Conservation (phyloP, 2,113 vertebrate species). For the Ctenodactylus gundi region DNA sequence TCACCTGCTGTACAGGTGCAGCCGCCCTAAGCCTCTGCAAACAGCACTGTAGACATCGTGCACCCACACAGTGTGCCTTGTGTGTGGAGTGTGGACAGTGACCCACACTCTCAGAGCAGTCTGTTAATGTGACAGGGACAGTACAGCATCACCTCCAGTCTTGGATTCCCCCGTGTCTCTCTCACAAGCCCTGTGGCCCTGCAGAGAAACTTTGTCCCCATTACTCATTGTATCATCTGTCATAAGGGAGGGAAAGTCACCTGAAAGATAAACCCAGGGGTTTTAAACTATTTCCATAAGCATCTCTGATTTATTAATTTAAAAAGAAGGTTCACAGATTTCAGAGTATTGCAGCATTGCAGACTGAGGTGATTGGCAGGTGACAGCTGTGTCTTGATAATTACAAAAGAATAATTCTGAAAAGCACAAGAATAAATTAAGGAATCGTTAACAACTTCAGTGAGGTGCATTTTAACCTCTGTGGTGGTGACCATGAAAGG, state of each 20-base stretch:
- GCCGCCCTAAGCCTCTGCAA: not conserved
- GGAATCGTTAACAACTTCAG: not conserved
- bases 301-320: not conserved
- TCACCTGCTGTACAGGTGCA: not conserved
- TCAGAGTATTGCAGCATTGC: not conserved
- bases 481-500: not conserved
- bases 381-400: not conserved
- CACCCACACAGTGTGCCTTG: not conserved
- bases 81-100: not conserved
- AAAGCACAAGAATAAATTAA: not conserved
- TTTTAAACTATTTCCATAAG: slow-evolving; percentile 2
- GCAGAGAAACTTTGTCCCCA: not conserved
- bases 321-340: not conserved
- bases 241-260: not conserved
- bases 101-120: not conserved
- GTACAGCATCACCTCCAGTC: not conserved
- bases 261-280: not conserved
- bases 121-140: not conserved
- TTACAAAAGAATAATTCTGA: not conserved
- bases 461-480: not conserved
- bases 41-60: not conserved
- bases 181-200: not conserved
- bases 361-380: not conserved
- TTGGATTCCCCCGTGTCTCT: not conserved
- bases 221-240: not conserved